Percentiles rank a stretch among this genome's conserved stretches.
These are phyloP conservation scores for Pterobdella sp. DNA, from an alignment of 2,888 invertebrate species.

Conservation along the genomic window DNA sequence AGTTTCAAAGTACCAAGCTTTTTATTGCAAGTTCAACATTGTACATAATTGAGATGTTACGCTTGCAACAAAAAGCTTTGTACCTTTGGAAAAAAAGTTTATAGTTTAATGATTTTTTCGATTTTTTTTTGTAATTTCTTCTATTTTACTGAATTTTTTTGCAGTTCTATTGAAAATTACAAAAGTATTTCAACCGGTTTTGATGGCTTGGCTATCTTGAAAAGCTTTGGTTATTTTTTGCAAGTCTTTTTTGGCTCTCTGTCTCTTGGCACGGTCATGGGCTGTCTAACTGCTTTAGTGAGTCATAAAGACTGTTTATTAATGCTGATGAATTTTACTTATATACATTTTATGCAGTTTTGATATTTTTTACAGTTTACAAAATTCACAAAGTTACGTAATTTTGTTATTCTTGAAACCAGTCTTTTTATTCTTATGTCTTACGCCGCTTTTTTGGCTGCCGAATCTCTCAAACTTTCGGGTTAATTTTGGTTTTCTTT, in stretches of 20 bases:
- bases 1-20: no score
- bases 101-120: no score
- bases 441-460: slow-evolving; percentile 90
- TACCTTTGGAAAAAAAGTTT: no score
- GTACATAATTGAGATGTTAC: no score
- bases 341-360: not conserved
- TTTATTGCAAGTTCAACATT: no score
- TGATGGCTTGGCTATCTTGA: slow-evolving; percentile 73
- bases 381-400: slow-evolving; percentile 84
- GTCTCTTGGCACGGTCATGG: slow-evolving; percentile 82
- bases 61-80: no score
- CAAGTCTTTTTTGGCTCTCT: slow-evolving; percentile 84
- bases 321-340: no score
- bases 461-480: slow-evolving; percentile 89
- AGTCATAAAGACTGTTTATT: no score
- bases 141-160: no score
- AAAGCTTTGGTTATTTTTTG: slow-evolving; percentile 79
- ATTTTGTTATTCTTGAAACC: slow-evolving; percentile 89
- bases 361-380: slow-evolving; percentile 51
- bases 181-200: slow-evolving; percentile 38
- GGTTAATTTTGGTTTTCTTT: slow-evolving; percentile 57
- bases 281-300: slow-evolving; percentile 86
- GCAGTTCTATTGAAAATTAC: slow-evolving; percentile 37
- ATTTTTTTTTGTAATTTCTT: no score
- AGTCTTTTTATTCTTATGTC: slow-evolving; percentile 95